Percentiles rank a stretch among this genome's conserved stretches.
Conservation (phyloP, 2,797 vertebrate genomes). For the Chrysocyon brachyurus region DNA sequence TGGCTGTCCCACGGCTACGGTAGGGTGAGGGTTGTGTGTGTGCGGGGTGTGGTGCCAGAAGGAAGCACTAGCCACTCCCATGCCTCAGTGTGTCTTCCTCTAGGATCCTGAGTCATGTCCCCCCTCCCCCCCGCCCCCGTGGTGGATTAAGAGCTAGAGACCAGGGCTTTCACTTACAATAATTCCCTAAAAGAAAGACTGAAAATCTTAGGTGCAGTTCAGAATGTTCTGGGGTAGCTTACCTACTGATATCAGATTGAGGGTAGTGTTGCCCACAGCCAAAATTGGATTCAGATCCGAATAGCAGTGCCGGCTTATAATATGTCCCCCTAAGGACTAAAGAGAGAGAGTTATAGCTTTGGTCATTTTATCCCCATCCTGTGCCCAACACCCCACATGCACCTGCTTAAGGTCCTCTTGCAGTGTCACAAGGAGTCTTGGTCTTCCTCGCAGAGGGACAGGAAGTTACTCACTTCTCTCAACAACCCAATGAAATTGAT, state of each 20-base stretch:
- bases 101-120: not conserved
- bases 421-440: not conserved
- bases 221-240: not conserved
- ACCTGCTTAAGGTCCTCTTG: not conserved
- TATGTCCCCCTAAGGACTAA: constrained; percentile 95
- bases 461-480: not conserved
- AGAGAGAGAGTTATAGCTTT: constrained; percentile 35
- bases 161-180: not conserved
- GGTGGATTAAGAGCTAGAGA: not conserved
- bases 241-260: constrained; percentile 89
- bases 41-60: accelerated
- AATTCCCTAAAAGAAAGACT: not conserved
- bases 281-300: constrained; percentile 96
- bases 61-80: not conserved
- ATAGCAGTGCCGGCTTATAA: constrained; percentile 92
- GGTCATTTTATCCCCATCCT: not conserved
- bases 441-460: not conserved
- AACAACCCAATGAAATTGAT: not conserved
- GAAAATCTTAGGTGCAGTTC: too few relatives aligned
- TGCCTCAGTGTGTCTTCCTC: not conserved
- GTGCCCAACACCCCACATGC: accelerated
- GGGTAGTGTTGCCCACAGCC: constrained; percentile 90
- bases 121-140: accelerated
- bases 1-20: too few relatives aligned
- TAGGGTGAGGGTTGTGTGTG: not conserved